Percentiles rank a stretch among this genome's conserved stretches.
Evolutionary conservation across 2,113 vertebrate species (phyloP).

Genomic region (Tetrax tetrax): DNA sequence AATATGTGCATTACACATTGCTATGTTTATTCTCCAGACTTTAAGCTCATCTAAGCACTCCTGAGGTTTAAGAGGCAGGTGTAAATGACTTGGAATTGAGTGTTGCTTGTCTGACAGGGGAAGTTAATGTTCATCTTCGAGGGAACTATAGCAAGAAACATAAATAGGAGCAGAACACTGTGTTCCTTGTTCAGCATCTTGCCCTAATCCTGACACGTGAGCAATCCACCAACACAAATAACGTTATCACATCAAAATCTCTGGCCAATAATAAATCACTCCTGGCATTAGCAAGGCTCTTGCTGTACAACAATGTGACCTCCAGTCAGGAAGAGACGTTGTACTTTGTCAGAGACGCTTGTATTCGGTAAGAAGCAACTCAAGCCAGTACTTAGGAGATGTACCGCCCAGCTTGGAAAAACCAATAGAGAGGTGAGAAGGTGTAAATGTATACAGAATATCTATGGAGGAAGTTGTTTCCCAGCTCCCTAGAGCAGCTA

Average conservation of each 20-base stretch:
- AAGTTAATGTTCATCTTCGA: constrained; percentile 48
- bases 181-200: constrained; percentile 45
- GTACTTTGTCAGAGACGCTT: background rate
- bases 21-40: background rate
- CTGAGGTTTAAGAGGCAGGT: background rate
- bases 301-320: background rate
- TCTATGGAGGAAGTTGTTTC: background rate
- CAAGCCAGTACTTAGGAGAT: background rate
- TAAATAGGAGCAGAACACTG: constrained; percentile 69
- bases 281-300: background rate
- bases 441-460: background rate
- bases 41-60: background rate
- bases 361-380: background rate
- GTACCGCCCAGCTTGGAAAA: background rate
- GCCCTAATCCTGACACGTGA: constrained; percentile 1
- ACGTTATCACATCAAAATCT: constrained; percentile 35
- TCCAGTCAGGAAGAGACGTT: background rate
- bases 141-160: constrained; percentile 41
- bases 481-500: background rate
- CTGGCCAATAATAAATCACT: constrained; percentile 45
- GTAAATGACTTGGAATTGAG: background rate
- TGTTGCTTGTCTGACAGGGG: background rate
- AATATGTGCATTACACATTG: background rate
- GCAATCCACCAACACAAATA: constrained; percentile 45
- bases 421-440: background rate